Evolutionary conservation across 2,113 vertebrate species (phyloP).

Genomic region (Neogale vison): DNA sequence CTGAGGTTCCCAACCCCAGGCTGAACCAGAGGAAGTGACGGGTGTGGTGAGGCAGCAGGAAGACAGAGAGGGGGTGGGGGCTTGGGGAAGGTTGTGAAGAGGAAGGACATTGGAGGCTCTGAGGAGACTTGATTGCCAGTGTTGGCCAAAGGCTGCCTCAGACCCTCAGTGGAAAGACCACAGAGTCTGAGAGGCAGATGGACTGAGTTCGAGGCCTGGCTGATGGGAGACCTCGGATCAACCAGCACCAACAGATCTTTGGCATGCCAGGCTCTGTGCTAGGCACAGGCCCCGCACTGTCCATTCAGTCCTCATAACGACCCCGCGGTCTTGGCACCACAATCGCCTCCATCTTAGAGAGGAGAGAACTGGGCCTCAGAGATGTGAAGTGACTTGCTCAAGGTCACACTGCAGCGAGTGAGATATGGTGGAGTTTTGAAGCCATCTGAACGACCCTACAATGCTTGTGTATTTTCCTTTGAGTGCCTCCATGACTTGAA

Average conservation of each 20-base stretch:
- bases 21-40: background rate
- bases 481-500: background rate
- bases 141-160: background rate
- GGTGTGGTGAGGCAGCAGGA: fast-evolving
- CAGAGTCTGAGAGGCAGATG: background rate
- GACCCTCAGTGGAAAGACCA: background rate
- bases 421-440: background rate
- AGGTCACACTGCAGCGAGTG: background rate
- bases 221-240: background rate
- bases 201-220: background rate
- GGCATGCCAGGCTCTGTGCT: fast-evolving
- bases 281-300: fast-evolving
- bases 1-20: background rate
- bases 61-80: background rate
- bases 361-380: background rate
- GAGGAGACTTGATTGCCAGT: background rate
- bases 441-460: background rate
- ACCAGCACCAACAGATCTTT: too few species aligned
- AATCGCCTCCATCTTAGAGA: background rate
- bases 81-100: too few species aligned
- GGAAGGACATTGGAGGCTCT: background rate
- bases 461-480: background rate
- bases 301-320: fast-evolving
- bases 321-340: background rate
- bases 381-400: background rate